These are phyloP conservation scores for Proteles cristata DNA, from an alignment of 2,113 vertebrate genomes.

Conservation along the genomic window DNA sequence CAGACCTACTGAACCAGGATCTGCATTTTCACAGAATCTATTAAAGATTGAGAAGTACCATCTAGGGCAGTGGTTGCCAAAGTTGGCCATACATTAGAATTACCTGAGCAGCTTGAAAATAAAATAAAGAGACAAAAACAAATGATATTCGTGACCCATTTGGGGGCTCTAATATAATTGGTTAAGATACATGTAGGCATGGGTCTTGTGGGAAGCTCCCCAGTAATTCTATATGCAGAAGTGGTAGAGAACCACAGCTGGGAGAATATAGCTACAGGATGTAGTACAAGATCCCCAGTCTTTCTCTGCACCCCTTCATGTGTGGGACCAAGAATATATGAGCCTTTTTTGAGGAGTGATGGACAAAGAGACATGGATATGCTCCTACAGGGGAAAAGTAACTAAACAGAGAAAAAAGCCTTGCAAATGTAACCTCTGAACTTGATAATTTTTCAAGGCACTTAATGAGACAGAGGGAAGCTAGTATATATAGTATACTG, in stretches of 20 bases:
- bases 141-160: not conserved
- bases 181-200: not conserved
- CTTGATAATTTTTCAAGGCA: not conserved
- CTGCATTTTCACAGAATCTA: not conserved
- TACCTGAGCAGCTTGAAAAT: not conserved
- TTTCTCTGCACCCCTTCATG: not conserved
- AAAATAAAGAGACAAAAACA: not conserved
- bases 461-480: not conserved
- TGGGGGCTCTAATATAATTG: not conserved
- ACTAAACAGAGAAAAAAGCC: not conserved
- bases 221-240: not conserved
- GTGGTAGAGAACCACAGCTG: not conserved
- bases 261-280: not conserved
- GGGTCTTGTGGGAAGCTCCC: not conserved
- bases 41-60: not conserved
- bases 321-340: not conserved
- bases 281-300: not conserved
- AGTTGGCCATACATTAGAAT: not conserved
- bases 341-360: not conserved
- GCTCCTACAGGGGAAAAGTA: not conserved
- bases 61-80: not conserved
- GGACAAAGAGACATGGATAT: not conserved
- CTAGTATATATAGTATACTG: no score
- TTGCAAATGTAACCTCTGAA: not conserved
- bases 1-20: not conserved